Conservation (phyloP, 2,888 invertebrate genomes). For the Branchinecta sandiegonensis region DNA sequence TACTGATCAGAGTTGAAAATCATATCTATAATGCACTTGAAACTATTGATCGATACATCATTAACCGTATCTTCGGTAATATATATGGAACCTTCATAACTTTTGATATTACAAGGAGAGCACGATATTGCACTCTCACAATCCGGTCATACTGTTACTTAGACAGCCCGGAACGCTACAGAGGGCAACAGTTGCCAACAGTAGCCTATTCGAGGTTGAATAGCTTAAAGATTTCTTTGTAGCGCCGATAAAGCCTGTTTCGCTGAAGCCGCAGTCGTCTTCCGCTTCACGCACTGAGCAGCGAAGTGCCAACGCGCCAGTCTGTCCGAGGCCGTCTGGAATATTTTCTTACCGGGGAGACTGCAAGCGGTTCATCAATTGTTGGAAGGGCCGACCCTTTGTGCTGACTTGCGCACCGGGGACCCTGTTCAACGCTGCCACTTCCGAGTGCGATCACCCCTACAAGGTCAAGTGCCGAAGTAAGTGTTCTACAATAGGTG, state of each 20-base stretch:
- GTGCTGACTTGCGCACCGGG: constrained; percentile 23
- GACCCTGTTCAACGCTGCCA: constrained; percentile 24
- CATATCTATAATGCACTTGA: too few species aligned
- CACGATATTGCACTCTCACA: too few species aligned
- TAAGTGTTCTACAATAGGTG: background rate
- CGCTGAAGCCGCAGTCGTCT: background rate
- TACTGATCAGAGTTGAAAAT: too few species aligned
- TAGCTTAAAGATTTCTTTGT: background rate
- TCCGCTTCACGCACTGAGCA: background rate
- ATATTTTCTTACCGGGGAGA: constrained; percentile 24
- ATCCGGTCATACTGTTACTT: too few species aligned
- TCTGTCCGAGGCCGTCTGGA: constrained; percentile 22
- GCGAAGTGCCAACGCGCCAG: background rate
- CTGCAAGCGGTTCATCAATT: constrained; percentile 27
- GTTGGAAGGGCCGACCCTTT: constrained; percentile 23
- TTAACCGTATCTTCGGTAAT: too few species aligned
- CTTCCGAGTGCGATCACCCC: constrained; percentile 23
- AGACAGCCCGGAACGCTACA: too few species aligned
- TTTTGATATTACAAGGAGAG: too few species aligned
- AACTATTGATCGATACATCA: too few species aligned
- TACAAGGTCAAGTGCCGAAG: constrained; percentile 26
- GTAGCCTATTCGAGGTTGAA: too few species aligned
- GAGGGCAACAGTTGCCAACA: too few species aligned
- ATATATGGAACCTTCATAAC: too few species aligned
- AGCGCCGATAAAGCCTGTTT: background rate